Percentiles rank a stretch among this genome's conserved stretches.
Conservation (phyloP, 2,888 invertebrate species). For the Callyntrura guangdongensis region DNA sequence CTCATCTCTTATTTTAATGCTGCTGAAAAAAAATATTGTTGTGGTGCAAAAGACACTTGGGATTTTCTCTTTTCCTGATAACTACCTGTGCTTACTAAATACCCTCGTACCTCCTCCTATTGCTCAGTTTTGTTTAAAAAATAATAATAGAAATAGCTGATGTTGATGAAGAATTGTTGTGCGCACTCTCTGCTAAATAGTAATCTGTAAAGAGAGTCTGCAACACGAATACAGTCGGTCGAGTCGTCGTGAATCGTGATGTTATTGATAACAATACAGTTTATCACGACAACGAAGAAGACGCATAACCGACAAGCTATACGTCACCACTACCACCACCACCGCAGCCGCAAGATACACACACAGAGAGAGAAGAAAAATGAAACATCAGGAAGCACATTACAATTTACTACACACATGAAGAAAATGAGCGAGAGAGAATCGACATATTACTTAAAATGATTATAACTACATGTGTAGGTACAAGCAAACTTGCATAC, state of each 20-base stretch:
- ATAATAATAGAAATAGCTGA: too few relatives aligned
- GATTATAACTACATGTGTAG: too few relatives aligned
- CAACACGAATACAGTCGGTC: background rate
- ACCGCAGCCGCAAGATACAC: background rate
- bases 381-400: constrained; percentile 20
- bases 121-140: constrained; percentile 5
- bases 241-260: constrained; percentile 49
- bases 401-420: background rate
- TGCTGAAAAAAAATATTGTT: too few relatives aligned
- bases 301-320: background rate
- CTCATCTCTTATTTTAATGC: too few relatives aligned
- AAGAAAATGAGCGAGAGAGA: background rate
- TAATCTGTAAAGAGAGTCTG: constrained; percentile 32
- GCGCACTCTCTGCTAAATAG: too few relatives aligned
- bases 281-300: constrained; percentile 48
- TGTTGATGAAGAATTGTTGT: too few relatives aligned
- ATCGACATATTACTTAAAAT: too few relatives aligned
- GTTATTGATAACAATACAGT: constrained; percentile 45
- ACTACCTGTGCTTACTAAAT: background rate
- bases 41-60: too few relatives aligned
- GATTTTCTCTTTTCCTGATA: too few relatives aligned
- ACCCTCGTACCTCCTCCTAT: constrained; percentile 3
- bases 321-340: background rate
- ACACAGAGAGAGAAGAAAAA: constrained; percentile 2
- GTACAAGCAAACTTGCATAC: background rate